These are phyloP conservation scores for Callopanchax toddi DNA, from an alignment of 2,113 vertebrate genomes.

Conservation along the genomic window DNA sequence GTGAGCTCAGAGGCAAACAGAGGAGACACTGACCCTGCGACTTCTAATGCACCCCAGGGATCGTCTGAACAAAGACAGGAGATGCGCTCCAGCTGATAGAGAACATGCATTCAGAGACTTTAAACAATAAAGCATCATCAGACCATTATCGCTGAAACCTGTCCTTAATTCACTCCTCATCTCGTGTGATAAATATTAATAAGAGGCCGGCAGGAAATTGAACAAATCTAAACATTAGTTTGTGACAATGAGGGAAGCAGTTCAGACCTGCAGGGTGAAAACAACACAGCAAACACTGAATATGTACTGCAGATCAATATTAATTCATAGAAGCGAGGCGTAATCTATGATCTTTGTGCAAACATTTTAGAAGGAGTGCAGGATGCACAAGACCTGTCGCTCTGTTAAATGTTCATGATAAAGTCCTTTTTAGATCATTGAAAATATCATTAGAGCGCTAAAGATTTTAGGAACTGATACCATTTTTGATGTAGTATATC, in stretches of 20 bases:
- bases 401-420: too few relatives aligned
- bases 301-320: neutral
- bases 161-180: conserved; percentile 65
- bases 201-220: conserved; percentile 29
- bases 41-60: conserved; percentile 64
- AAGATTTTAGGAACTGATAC: too few relatives aligned
- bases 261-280: conserved; percentile 25
- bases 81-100: conserved; percentile 60
- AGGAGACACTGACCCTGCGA: conserved; percentile 75
- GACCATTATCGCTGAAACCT: conserved; percentile 64
- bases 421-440: too few relatives aligned
- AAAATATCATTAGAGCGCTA: too few relatives aligned
- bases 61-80: conserved; percentile 69
- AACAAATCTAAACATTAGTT: conserved; percentile 48
- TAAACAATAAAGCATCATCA: conserved; percentile 73
- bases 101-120: conserved; percentile 67
- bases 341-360: neutral
- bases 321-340: neutral
- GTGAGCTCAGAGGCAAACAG: conserved; percentile 73
- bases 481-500: too few relatives aligned
- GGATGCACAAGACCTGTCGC: too few relatives aligned
- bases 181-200: conserved; percentile 56
- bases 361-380: neutral
- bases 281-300: neutral
- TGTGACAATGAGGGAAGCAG: conserved; percentile 14